These are phyloP conservation scores for Acestrorhynchus altus DNA, from an alignment of 2,797 vertebrate genomes.

Conservation along the genomic window DNA sequence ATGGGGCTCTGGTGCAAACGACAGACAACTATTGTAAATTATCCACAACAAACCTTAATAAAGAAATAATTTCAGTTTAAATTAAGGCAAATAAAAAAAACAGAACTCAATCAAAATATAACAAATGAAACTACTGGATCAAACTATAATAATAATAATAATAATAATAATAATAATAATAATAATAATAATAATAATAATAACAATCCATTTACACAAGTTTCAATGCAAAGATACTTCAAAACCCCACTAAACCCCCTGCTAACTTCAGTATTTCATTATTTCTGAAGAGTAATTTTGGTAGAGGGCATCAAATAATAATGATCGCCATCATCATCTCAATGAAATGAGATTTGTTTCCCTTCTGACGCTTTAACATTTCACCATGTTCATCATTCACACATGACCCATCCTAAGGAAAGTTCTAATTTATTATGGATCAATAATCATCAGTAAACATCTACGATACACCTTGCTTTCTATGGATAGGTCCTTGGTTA, in stretches of 20 bases:
- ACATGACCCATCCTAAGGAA: too few relatives aligned
- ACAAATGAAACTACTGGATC: neutral
- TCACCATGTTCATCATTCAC: neutral
- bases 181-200: neutral
- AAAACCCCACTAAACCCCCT: neutral
- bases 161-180: neutral
- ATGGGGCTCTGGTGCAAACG: neutral
- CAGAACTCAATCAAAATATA: neutral
- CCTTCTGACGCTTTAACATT: neutral
- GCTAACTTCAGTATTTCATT: neutral
- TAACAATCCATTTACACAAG: neutral
- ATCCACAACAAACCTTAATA: neutral
- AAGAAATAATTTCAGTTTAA: neutral
- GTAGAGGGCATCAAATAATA: neutral
- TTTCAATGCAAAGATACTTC: neutral
- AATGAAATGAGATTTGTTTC: neutral
- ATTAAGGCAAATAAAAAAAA: neutral
- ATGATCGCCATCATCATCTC: neutral
- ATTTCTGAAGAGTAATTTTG: too few relatives aligned
- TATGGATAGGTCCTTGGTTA: neutral
- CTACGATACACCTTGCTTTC: neutral
- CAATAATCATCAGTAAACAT: slow-evolving; percentile 6
- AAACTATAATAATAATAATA: neutral
- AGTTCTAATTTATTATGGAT: too few relatives aligned
- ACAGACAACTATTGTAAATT: neutral